Conservation (phyloP, 2,797 vertebrate genomes). For the Falco cherrug region DNA sequence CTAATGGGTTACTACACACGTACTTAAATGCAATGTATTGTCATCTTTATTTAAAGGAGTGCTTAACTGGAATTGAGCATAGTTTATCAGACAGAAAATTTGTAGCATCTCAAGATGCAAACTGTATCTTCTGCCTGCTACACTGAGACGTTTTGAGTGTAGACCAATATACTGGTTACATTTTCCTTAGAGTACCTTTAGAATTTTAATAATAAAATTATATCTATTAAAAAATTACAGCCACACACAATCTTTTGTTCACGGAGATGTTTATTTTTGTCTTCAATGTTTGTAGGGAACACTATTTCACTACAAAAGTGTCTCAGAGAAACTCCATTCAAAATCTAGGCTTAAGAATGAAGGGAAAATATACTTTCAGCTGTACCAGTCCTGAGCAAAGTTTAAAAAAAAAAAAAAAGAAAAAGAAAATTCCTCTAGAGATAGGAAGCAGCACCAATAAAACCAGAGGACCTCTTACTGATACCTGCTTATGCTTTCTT, state of each 20-base stretch:
- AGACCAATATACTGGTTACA: not conserved
- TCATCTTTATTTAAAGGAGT: not conserved
- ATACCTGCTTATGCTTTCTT: slow-evolving; percentile 44
- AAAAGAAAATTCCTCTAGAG: slow-evolving; percentile 32
- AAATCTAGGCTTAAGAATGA: slow-evolving; percentile 69
- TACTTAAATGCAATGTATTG: not conserved
- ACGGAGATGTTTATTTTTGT: slow-evolving; percentile 67
- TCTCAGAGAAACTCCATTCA: slow-evolving; percentile 73
- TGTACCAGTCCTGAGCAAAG: slow-evolving; percentile 71
- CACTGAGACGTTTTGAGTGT: not conserved
- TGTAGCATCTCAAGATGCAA: not conserved
- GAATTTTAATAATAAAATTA: not conserved
- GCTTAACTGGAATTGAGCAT: not conserved
- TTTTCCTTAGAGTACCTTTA: not conserved
- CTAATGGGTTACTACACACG: not conserved
- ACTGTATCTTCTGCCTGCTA: not conserved
- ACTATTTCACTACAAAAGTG: slow-evolving; percentile 70
- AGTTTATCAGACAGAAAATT: not conserved
- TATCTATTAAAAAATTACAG: slow-evolving; percentile 41
- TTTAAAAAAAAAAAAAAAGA: slow-evolving; percentile 19
- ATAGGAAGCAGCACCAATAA: slow-evolving; percentile 69
- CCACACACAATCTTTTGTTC: slow-evolving; percentile 55
- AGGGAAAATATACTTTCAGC: slow-evolving; percentile 70
- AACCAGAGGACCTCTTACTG: slow-evolving; percentile 52
- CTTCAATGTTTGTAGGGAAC: slow-evolving; percentile 65